These are phyloP conservation scores for Daptonema setosum DNA, from an alignment of 2,888 invertebrate genomes.

Conservation along the genomic window DNA sequence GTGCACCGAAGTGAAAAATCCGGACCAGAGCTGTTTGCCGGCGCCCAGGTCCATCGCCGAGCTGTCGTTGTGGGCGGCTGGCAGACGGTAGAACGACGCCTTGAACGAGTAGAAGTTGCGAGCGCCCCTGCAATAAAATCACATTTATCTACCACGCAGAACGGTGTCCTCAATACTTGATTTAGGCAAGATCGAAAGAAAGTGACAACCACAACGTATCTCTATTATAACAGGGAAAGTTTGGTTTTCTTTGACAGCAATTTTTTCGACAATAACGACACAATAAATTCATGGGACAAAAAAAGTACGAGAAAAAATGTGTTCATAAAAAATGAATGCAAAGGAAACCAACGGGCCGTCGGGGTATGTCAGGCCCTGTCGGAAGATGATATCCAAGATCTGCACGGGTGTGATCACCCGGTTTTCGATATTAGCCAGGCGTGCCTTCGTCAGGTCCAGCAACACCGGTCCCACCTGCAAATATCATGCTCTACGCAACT, in stretches of 20 bases:
- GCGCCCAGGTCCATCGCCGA: constrained; percentile 19
- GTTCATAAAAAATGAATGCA: no score
- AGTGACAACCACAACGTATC: no score
- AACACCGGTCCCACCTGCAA: constrained; percentile 18
- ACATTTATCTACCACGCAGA: no score
- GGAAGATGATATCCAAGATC: constrained; percentile 20
- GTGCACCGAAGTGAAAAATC: constrained; percentile 22
- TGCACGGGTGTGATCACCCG: constrained; percentile 28
- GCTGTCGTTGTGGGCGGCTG: constrained; percentile 10
- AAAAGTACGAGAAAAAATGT: no score
- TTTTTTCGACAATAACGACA: no score
- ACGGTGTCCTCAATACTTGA: no score
- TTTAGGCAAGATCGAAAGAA: no score
- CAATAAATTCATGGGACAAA: no score
- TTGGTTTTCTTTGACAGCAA: no score
- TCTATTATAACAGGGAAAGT: no score
- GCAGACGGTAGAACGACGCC: constrained; percentile 12
- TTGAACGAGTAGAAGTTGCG: constrained; percentile 20
- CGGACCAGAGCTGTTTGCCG: constrained; percentile 24
- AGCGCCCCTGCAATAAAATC: constrained; percentile 14
- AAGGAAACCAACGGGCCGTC: constrained; percentile 17
- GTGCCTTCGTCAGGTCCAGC: constrained; percentile 14
- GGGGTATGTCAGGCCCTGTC: constrained; percentile 20
- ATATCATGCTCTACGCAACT: no score
- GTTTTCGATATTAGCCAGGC: constrained; percentile 16